A percentile compares a stretch with the other conserved stretches of the same genome.
Conservation (phyloP, 35 echinoderm and acorn worm genomes). For the Antedon bifida region DNA sequence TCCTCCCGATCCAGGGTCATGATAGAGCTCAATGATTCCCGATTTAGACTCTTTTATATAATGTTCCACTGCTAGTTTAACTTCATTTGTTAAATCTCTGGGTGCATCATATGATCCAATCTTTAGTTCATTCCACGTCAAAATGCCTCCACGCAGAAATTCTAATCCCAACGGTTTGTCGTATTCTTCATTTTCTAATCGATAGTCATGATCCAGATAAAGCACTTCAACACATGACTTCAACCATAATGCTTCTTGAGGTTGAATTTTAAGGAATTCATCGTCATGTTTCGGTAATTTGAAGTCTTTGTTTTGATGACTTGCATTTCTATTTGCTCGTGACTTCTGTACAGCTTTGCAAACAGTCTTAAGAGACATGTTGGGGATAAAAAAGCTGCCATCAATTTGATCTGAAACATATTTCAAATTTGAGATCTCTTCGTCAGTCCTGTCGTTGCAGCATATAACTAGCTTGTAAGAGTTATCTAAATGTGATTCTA, state of each 20-base stretch:
- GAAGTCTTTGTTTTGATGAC: not conserved
- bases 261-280: not conserved
- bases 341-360: slow-evolving; percentile 3
- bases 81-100: not conserved
- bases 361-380: slow-evolving; percentile 11
- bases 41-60: slow-evolving; percentile 2
- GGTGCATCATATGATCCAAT: slow-evolving; percentile 2
- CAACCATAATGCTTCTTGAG: slow-evolving; percentile 11
- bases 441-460: not conserved
- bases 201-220: not conserved
- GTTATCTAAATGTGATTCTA: slow-evolving; percentile 4
- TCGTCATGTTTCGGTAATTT: not conserved
- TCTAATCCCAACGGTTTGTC: not conserved
- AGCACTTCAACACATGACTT: slow-evolving; percentile 17
- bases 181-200: not conserved
- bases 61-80: not conserved
- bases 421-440: not conserved
- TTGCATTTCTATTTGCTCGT: not conserved
- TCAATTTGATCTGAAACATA: not conserved
- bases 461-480: slow-evolving; percentile 4
- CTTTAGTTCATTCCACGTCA: slow-evolving; percentile 19
- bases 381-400: not conserved
- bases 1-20: slow-evolving; percentile 29
- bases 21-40: slow-evolving; percentile 14
- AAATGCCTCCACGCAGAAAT: slow-evolving; percentile 16